Base-by-base conservation (phyloP, 2,888 invertebrate species). In the Phanerotoma sp. region DNA sequence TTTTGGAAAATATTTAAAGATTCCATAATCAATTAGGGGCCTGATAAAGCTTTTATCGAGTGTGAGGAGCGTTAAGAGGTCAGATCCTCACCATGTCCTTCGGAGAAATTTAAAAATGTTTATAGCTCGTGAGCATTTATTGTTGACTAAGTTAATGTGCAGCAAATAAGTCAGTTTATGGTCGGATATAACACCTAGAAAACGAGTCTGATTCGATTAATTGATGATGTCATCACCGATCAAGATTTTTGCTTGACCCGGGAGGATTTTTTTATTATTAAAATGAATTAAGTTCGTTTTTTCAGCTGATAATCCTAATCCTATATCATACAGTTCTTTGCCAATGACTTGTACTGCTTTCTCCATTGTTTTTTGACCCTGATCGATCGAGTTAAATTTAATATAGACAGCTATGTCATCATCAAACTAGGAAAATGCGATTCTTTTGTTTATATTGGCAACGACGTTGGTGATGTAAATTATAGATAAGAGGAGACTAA, bases 61-160 rank as follows among this genome's bases (percentile, higher is more conserved):
- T 5, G 16, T 7, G n/a, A 41, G n/a, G 5, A 20, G n/a, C 11
- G 41, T 41, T 20, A 5, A 5, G 6, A 28, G 18, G 18, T 22
- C n/a, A 10, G 54, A 42, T 11, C 57, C 57, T 54, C 54, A 54
- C 41, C 54, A 54, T 13, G 51, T 47, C 4, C 57, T 41, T 2
- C 51, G 6, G 9, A 51, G 16, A 42, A 15, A 51, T 42, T 42
- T 51, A 9, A 51, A 22, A n/a, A 51, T 16, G 9, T 40, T 51
- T 5, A 51, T 20, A 7, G 25, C 25, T 25, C 7, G 9, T 5
- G 25, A 7, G 9, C 25, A 25, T 25, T 9, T 25, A 7, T 25
- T 25, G 5, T 25, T 25, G 25, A 25, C 3, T 2, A 25, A 9
- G 5, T 25, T 9, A 25, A 9, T 25, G 5, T 25, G 25, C 25